These are phyloP conservation scores for Clarias gariepinus DNA, from an alignment of 2,113 vertebrate genomes.

Conservation along the genomic window DNA sequence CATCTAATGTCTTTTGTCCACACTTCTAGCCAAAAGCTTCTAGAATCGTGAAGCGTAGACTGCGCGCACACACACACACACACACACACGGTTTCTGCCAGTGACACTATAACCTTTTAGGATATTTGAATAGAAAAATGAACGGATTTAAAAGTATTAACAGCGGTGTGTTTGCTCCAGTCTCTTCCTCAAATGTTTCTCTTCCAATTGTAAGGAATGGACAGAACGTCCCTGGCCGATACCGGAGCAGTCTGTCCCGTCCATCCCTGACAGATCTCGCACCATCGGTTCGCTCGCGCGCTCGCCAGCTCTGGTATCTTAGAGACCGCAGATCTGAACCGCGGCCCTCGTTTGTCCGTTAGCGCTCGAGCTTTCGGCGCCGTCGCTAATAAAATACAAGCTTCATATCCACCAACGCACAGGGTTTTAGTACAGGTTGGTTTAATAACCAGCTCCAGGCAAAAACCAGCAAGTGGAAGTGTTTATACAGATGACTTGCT, in stretches of 20 bases:
- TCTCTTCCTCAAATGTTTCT: background rate
- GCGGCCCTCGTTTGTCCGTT: background rate
- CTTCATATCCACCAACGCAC: background rate
- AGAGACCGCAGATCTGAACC: conserved; percentile 32
- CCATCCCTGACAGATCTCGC: conserved; percentile 42
- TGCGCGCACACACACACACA: no score
- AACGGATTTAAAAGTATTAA: no score
- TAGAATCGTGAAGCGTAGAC: no score
- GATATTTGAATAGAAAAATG: no score
- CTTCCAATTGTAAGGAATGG: background rate
- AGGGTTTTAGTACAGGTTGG: background rate
- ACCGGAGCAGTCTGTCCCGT: conserved; percentile 25
- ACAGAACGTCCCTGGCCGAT: background rate
- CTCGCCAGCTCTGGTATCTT: conserved; percentile 41
- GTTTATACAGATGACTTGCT: conserved; percentile 1
- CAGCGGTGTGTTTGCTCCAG: background rate
- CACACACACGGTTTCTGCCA: no score
- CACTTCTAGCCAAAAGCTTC: no score
- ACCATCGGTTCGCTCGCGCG: conserved; percentile 37
- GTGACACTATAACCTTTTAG: no score
- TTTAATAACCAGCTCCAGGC: conserved; percentile 2
- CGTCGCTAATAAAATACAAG: background rate
- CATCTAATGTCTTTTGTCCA: no score
- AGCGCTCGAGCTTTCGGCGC: conserved; percentile 22
- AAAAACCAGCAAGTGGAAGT: conserved; percentile 5